Evolutionary conservation across 2,797 vertebrate species (phyloP), one percentile per base, ranked within the genome.

Genomic region (Tolypeutes matacus): DNA sequence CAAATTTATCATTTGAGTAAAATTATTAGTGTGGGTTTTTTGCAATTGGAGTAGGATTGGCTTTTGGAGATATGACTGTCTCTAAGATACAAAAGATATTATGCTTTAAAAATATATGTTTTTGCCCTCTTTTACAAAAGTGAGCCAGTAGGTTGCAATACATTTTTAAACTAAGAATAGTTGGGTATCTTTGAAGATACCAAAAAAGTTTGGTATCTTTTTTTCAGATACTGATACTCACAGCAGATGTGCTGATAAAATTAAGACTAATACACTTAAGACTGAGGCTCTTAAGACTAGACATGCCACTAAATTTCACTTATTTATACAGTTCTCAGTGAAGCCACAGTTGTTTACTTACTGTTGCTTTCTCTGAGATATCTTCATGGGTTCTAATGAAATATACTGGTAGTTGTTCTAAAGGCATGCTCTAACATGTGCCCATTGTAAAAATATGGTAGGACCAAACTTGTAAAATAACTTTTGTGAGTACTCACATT

Each of bases 191-290:
- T 93, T 81, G 64, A 96, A 5, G 42, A 46, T 46, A 46, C 42
- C 42, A 46, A 97, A 92, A 94, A 95, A 95, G 69, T 95, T 46
- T 46, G 42, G 42, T 56, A 72, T 72, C 83, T 96, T n/a, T 93
- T 93, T 89, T 70, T 75, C 70, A 29, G 62, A 34, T 83, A 80
- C 77, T 70, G 60, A 0, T 95, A 89, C 95, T 82, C 93, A 42
- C 69, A 93, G 2, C 95, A 97, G 94, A 89, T 97, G 90, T 97
- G 95, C 89, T 89, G 86, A 97, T 96, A 58, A 85, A 89, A 87
- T 82, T 78, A 39, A 96, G 94, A 85, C 67, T 89, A 96, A 91
- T 82, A 91, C 39, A 67, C 86, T 39, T 39, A 39, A 18, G 1
- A 94, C 96, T 96, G 39, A 39, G 39, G 39, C 64, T 64, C 39